A percentile compares a stretch with the other conserved stretches of the same genome.
Evolutionary conservation across 2,113 vertebrate genomes (phyloP).

Genomic region (Oophaga pumilio): DNA sequence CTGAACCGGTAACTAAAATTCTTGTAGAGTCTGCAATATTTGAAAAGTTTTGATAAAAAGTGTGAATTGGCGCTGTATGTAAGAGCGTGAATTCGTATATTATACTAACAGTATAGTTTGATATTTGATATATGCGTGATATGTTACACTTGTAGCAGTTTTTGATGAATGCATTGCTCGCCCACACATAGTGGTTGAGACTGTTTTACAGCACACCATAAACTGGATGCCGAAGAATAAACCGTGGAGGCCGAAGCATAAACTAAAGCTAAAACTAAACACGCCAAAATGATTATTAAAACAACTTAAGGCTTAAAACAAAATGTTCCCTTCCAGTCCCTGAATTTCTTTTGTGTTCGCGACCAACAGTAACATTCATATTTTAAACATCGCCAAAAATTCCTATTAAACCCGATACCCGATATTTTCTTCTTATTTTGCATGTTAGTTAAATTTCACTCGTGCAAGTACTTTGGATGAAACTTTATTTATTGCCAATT

Average conservation of each 20-base stretch:
- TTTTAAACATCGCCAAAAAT: background rate
- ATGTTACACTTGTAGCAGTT: background rate
- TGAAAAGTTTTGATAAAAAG: background rate
- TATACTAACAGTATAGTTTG: background rate
- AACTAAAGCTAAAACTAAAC: background rate
- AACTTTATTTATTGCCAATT: background rate
- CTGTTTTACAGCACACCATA: conserved; percentile 9
- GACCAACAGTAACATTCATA: background rate
- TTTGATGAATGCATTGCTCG: background rate
- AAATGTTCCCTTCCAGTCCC: background rate
- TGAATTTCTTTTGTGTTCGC: background rate
- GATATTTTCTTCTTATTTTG: conserved; percentile 8
- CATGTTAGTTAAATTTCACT: background rate
- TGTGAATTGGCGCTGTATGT: background rate
- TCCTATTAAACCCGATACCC: background rate
- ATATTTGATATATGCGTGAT: background rate
- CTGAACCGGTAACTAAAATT: background rate
- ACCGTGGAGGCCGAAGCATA: conserved; percentile 5
- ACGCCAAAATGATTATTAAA: background rate
- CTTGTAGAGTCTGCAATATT: background rate
- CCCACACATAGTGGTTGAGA: background rate
- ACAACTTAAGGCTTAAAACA: background rate
- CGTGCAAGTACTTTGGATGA: background rate
- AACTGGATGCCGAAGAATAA: conserved; percentile 23
- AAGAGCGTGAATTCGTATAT: background rate